Conservation (phyloP, 2,797 vertebrate genomes). For the Coilia nasus region DNA sequence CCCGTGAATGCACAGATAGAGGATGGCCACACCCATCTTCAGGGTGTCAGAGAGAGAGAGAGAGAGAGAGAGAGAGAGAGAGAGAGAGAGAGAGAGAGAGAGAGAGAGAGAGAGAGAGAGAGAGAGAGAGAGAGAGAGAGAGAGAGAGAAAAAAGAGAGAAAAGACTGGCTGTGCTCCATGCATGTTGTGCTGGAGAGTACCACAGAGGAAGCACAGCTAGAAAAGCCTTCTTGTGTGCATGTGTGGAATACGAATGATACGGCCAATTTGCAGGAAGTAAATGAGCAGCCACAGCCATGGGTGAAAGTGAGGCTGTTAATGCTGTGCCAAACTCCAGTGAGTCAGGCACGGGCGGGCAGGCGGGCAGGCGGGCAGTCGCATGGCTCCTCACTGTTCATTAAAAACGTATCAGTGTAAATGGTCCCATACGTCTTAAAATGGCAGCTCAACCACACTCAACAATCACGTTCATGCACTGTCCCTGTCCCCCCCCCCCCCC, state of each 20-base stretch:
- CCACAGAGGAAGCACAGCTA: no score
- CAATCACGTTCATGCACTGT: slow-evolving; percentile 40
- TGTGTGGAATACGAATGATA: slow-evolving; percentile 36
- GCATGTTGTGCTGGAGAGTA: no score
- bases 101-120: no score
- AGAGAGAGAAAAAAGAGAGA: no score
- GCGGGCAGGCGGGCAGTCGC: slow-evolving; percentile 42
- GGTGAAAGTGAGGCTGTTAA: slow-evolving; percentile 36
- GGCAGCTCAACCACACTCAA: slow-evolving; percentile 25
- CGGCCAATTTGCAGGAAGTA: slow-evolving; percentile 13
- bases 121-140: no score
- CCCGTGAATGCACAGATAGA: not conserved
- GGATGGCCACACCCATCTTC: no score
- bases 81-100: no score
- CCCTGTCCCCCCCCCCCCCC: slow-evolving; percentile 53
- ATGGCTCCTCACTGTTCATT: slow-evolving; percentile 55
- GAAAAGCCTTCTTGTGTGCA: not conserved
- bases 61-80: no score
- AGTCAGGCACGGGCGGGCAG: slow-evolving; percentile 36
- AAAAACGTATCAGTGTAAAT: slow-evolving; percentile 44
- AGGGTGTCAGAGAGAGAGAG: no score
- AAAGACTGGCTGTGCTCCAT: no score
- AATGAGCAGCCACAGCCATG: slow-evolving; percentile 10
- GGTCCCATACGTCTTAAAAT: slow-evolving; percentile 48
- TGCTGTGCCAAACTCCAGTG: slow-evolving; percentile 47